Base-by-base conservation (phyloP, 2,113 vertebrate species). In the Aegotheles bennettii region DNA sequence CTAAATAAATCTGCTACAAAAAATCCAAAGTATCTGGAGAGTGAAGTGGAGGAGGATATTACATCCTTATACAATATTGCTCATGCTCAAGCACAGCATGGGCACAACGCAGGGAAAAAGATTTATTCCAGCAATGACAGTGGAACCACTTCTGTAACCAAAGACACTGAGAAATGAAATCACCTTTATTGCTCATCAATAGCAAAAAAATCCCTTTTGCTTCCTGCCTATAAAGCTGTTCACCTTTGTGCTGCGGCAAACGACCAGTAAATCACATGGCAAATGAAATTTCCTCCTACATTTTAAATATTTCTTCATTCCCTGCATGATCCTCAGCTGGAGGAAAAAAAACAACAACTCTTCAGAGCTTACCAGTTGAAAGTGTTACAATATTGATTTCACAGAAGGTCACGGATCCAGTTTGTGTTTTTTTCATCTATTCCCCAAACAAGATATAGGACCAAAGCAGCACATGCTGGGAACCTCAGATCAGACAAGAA, bases 291-390 rank as follows among this genome's bases (percentile, higher is more conserved):
- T 96, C 57, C 53, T 79, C 35, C 10, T 76, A 71, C 25, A 65
- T 96, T 95, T 95, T 96, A 89, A 92, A 87, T 93, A 96, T 87
- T 89, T 95, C 76, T 94, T 93, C 69, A 81, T 90, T 89, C 64
- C 13, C 36, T 85, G 33, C 63, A 56, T 81, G 77, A 93, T 29
- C 42, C 74, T 61, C 76, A 90, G 75, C 53, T 75, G 73, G 23
- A 89, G 36, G 13, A 74, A 88, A 94, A 93, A 54, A 91, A 96
- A 7, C 64, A 65, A 61, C 92, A 95, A 67, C 16, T 86, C 79
- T 85, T 50, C 5, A 25, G 76, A 76, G 75, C 9, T 94, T 82
- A 48, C 51, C 40, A 43, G 33, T 42, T 91, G 79, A 20, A 87
- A 87, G 89, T 84, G 68, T 71, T 90, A 50, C 14, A 63, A 40